Base-by-base conservation (phyloP, 1,140 invertebrate genomes). In the Bombus superbus region DNA sequence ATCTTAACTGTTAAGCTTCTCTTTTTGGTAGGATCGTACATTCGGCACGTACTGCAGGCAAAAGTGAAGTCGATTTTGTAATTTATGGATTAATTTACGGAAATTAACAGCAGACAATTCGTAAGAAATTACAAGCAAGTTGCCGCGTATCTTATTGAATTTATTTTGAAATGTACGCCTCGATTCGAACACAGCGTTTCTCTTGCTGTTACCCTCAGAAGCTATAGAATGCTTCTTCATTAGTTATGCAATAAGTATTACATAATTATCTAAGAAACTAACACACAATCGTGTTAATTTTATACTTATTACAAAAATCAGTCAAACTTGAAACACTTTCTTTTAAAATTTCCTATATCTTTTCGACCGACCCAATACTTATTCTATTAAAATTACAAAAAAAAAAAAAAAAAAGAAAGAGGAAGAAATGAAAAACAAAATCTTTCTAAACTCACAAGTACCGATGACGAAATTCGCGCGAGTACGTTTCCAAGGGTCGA, bases 381-480 rank as follows among this genome's bases (percentile, higher is more conserved):
- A 15, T 32, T 3, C 66, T 22, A 22, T 66, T 2, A 38, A 68
- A 68, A 68, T 10, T 18, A 9, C 0, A 10, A 22, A 22, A 10
- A 10, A 25, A 53, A 0, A 44, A 42, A 11, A 44, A 44, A 0
- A 6, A 53, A 22, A 32, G 32, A 32, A 32, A 32, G 32, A 32
- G 32, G 32, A 32, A 32, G 32, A 32, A 32, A 32, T 32, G 22
- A 22, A 44, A 22, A 74, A 22, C 25, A n/a, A 75, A 72, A 47
- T 59, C 40, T 22, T 38, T 53, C 15, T 35, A 82, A 84, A 93
- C 94, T 94, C 83, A 94, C 94, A 91, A 92, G 80, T 71, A 89
- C 76, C 91, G 89, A 72, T 64, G 81, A 64, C 79, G 64, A 42
- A 92, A 83, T 71, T 88, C 88, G 75, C 84, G 87, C 66, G 87